Conservation (phyloP, 2,888 invertebrate species). For the Chouioia cunea region DNA sequence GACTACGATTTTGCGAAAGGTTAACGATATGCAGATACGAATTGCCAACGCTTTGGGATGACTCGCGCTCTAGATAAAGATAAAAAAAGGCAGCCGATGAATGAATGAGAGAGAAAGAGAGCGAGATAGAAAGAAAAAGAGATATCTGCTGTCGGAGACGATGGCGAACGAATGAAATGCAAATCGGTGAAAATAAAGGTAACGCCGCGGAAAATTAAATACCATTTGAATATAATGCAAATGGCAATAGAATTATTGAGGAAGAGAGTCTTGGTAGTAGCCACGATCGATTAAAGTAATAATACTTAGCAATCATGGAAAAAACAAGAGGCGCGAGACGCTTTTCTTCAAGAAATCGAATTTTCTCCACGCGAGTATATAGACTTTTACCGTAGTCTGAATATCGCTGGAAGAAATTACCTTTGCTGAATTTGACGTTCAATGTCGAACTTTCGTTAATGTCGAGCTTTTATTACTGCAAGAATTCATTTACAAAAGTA, state of each 20-base stretch:
- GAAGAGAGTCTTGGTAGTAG: conserved; percentile 1
- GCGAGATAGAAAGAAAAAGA: not conserved
- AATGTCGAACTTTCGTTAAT: conserved; percentile 6
- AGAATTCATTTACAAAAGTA: conserved; percentile 12
- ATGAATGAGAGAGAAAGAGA: conserved; percentile 38
- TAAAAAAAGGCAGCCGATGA: no score
- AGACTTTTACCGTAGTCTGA: not conserved
- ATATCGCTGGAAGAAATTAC: conserved; percentile 12
- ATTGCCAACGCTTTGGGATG: conserved; percentile 60
- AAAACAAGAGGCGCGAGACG: not conserved
- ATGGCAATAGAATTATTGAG: conserved; percentile 63
- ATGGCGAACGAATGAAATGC: conserved; percentile 64
- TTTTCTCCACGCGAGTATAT: conserved; percentile 12
- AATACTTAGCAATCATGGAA: conserved; percentile 45
- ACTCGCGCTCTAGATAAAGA: conserved; percentile 40
- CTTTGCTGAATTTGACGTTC: conserved; percentile 25
- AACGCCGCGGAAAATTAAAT: conserved; percentile 66
- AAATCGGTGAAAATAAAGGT: conserved; percentile 64
- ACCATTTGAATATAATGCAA: conserved; percentile 63
- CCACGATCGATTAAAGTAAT: conserved; percentile 60
- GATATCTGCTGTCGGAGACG: conserved; percentile 46
- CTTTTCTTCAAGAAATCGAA: conserved; percentile 13
- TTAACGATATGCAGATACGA: conserved; percentile 64
- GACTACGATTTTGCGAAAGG: conserved; percentile 50
- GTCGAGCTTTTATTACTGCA: not conserved